These are phyloP conservation scores for Melipona bicolor DNA, from an alignment of 2,888 invertebrate species.

Conservation along the genomic window DNA sequence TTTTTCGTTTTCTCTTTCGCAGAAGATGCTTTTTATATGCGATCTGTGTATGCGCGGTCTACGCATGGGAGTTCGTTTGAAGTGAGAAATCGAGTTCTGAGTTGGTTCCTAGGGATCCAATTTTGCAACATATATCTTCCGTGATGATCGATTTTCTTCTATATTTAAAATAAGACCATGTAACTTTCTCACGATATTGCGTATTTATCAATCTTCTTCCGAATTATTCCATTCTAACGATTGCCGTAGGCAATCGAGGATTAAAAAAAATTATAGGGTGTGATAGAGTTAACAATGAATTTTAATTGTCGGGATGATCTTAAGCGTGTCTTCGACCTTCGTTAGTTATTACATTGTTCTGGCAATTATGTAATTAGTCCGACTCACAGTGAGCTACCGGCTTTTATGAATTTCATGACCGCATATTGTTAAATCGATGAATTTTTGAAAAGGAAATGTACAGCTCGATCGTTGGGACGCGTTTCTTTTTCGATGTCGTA, in stretches of 20 bases:
- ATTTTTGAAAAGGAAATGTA: constrained; percentile 5
- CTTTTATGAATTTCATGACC: constrained; percentile 39
- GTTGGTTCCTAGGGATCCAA: constrained; percentile 2
- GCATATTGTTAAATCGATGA: neutral
- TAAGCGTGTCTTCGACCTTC: constrained; percentile 56
- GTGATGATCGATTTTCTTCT: neutral
- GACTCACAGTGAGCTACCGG: constrained; percentile 17
- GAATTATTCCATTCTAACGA: neutral
- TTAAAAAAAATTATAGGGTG: constrained; percentile 25
- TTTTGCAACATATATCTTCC: neutral
- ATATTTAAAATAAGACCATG: neutral
- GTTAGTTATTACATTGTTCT: constrained; percentile 41
- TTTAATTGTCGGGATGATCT: constrained; percentile 42
- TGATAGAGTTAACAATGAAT: constrained; percentile 38
- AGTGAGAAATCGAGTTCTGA: constrained; percentile 14
- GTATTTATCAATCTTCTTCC: neutral
- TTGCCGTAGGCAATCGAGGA: neutral
- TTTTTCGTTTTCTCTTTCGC: constrained; percentile 48
- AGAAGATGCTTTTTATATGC: constrained; percentile 9
- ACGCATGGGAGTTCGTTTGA: constrained; percentile 6
- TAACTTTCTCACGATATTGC: neutral
- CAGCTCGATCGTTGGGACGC: neutral
- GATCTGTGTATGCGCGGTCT: neutral
- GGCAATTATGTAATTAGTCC: constrained; percentile 54
- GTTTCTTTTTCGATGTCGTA: neutral